These are phyloP conservation scores for Sarcophaga subvicina DNA, from an alignment of 2,888 invertebrate species.

Conservation along the genomic window DNA sequence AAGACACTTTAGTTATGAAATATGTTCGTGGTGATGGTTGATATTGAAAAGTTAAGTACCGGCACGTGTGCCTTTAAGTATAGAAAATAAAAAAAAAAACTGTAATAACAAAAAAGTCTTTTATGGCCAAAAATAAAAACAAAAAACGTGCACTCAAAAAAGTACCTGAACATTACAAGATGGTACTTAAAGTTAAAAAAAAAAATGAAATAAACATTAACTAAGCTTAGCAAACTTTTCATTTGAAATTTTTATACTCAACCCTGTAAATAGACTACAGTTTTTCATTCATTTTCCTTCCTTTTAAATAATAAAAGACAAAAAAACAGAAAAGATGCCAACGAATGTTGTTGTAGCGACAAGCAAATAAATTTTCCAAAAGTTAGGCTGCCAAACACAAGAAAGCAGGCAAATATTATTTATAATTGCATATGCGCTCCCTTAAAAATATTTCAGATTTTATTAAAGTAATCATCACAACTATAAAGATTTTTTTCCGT, in stretches of 20 bases:
- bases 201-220: neutral
- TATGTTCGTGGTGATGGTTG: constrained; percentile 16
- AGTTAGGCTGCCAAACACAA: neutral
- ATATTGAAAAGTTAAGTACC: constrained; percentile 54
- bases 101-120: neutral
- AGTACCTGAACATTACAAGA: neutral
- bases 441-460: constrained; percentile 20
- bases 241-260: constrained; percentile 12
- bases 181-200: constrained; percentile 35
- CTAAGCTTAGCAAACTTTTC: constrained; percentile 8
- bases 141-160: neutral
- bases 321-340: too few species aligned
- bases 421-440: constrained; percentile 39
- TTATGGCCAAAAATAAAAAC: neutral
- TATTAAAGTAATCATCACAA: constrained; percentile 22
- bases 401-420: constrained; percentile 7
- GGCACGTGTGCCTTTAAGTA: constrained; percentile 54
- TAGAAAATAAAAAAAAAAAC: constrained; percentile 6
- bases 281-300: neutral
- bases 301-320: too few species aligned
- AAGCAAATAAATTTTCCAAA: constrained; percentile 50
- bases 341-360: constrained; percentile 37
- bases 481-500: constrained; percentile 26
- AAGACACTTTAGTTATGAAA: constrained; percentile 17
- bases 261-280: constrained; percentile 33